phyloP scores from a whole-genome alignment of 2,797 vertebrate species.

The Sebastes nivosus region DNA sequence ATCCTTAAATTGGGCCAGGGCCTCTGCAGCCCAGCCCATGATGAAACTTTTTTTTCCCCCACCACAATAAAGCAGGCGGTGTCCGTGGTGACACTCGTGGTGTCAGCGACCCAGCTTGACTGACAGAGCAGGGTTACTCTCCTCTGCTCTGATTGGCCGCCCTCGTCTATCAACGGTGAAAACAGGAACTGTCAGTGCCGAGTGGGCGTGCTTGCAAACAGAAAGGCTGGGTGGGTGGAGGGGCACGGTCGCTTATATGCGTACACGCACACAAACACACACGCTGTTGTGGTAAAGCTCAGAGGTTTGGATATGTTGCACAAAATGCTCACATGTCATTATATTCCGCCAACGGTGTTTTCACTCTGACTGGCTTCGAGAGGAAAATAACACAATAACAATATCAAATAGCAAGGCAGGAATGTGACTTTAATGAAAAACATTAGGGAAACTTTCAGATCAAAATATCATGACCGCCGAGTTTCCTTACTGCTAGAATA shows the following conservation, averaged over 20 bases:
- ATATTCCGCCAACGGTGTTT: conserved; percentile 78
- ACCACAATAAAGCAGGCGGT: conserved; percentile 69
- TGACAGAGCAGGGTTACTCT: conserved; percentile 69
- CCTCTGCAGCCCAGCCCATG: conserved; percentile 29
- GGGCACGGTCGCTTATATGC: conserved; percentile 60
- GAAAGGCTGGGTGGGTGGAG: conserved; percentile 80
- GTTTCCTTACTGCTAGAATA: conserved; percentile 16
- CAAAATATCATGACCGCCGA: not conserved
- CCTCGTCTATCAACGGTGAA: conserved; percentile 76
- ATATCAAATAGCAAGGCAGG: conserved; percentile 45
- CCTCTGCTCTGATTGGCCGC: conserved; percentile 77
- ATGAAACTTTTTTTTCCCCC: conserved; percentile 26
- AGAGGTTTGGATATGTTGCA: conserved; percentile 64
- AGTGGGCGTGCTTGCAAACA: conserved; percentile 84
- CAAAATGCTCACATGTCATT: conserved; percentile 77
- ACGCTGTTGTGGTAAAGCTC: conserved; percentile 63
- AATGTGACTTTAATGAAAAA: conserved; percentile 31
- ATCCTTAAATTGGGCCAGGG: conserved; percentile 29
- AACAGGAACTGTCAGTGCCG: conserved; percentile 84
- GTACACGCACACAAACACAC: conserved; percentile 33
- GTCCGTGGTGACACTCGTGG: conserved; percentile 75
- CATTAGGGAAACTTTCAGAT: conserved; percentile 16
- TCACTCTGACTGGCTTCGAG: conserved; percentile 78
- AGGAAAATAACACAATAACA: conserved; percentile 65
- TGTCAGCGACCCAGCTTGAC: conserved; percentile 68